Percentiles rank a stretch among this genome's conserved stretches.
Evolutionary conservation across 2,797 vertebrate species (phyloP).

Genomic region (Molothrus ater): DNA sequence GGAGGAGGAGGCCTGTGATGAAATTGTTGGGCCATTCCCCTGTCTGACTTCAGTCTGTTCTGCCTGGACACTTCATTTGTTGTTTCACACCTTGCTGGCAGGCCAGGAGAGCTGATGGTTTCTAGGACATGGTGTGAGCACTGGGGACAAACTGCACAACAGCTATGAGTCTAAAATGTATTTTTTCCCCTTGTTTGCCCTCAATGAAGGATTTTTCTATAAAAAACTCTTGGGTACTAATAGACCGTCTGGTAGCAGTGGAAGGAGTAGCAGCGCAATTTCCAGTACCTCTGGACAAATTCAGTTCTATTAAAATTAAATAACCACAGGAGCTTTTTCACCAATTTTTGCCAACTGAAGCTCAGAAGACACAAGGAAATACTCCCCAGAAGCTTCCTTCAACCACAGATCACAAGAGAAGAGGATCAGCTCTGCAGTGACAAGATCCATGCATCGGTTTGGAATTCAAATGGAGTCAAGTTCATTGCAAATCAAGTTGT

Average conservation of each 20-base stretch:
- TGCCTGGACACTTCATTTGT: not conserved
- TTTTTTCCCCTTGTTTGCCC: not conserved
- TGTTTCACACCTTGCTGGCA: not conserved
- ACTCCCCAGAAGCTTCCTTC: not conserved
- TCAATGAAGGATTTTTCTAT: not conserved
- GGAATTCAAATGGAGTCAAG: not conserved
- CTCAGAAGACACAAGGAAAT: not conserved
- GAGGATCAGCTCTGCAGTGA: not conserved
- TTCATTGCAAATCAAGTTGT: not conserved
- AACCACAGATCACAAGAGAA: not conserved
- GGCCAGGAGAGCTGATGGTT: not conserved
- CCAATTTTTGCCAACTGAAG: not conserved
- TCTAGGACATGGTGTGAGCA: not conserved
- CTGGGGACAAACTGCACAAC: not conserved
- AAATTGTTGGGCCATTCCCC: not conserved
- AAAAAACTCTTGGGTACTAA: not conserved
- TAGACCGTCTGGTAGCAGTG: not conserved
- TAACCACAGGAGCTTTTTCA: not conserved
- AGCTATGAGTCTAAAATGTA: accelerated
- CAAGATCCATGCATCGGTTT: not conserved
- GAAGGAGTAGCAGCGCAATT: not conserved
- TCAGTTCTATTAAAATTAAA: not conserved
- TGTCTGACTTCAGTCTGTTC: not conserved
- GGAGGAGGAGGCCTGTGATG: not conserved
- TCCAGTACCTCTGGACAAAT: not conserved